A percentile compares a stretch with the other conserved stretches of the same genome.
These are phyloP conservation scores for Noctua fimbriata DNA, from an alignment of 2,888 invertebrate genomes.

Conservation along the genomic window DNA sequence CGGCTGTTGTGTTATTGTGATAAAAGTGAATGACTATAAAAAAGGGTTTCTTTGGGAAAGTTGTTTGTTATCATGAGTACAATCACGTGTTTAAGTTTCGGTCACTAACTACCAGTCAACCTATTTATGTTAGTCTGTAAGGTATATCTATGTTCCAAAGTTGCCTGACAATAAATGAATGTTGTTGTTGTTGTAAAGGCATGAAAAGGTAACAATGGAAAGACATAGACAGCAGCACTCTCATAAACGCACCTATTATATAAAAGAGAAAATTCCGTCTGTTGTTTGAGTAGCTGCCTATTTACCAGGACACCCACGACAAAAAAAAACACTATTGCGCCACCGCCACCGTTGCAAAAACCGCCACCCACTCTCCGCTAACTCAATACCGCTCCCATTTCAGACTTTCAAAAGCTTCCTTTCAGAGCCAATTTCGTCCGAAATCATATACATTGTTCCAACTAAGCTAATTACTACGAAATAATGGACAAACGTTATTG, in stretches of 20 bases:
- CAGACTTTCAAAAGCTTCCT: constrained; percentile 25
- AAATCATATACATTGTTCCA: constrained; percentile 36
- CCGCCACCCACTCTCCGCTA: constrained; percentile 8
- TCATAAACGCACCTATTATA: not conserved
- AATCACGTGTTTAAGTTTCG: too few species aligned
- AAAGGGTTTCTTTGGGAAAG: too few species aligned
- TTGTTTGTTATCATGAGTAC: too few species aligned
- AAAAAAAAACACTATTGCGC: not conserved
- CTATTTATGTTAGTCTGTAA: too few species aligned
- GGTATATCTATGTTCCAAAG: too few species aligned
- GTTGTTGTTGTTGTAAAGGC: too few species aligned
- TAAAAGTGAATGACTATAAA: too few species aligned
- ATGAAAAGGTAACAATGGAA: too few species aligned
- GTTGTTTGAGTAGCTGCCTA: not conserved
- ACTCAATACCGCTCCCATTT: constrained; percentile 25
- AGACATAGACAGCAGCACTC: too few species aligned
- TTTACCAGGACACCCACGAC: not conserved
- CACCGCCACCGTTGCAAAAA: not conserved
- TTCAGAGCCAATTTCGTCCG: constrained; percentile 38
- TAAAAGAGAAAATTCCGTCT: not conserved
- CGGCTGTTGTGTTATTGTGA: too few species aligned
- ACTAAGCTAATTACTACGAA: constrained; percentile 51
- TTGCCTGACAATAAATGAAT: too few species aligned
- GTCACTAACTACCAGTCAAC: too few species aligned
- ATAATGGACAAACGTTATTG: constrained; percentile 54